These are phyloP conservation scores for Spisula solida DNA, from an alignment of 2,888 invertebrate genomes.

Conservation along the genomic window DNA sequence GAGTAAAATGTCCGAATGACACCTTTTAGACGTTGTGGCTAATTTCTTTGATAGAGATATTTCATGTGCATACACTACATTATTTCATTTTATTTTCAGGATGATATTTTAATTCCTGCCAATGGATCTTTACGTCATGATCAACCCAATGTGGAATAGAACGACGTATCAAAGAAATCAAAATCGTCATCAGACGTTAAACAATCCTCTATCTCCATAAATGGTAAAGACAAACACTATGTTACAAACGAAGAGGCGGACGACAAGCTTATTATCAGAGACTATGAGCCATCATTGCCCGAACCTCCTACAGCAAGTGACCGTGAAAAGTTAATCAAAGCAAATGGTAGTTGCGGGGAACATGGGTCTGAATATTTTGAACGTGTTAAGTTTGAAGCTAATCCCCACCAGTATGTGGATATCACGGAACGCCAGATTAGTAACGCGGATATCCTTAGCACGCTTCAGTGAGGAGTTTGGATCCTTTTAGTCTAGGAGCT, in stretches of 20 bases:
- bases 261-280: neutral
- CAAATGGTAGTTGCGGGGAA: neutral
- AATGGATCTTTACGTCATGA: constrained; percentile 38
- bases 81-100: constrained; percentile 16
- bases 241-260: neutral
- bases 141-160: constrained; percentile 39
- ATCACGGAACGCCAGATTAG: neutral
- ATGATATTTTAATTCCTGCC: constrained; percentile 39
- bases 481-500: neutral
- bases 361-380: constrained; percentile 20
- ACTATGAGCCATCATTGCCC: neutral
- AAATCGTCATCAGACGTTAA: neutral
- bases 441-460: neutral
- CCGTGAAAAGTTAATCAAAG: constrained; percentile 32
- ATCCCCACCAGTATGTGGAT: neutral
- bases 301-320: constrained; percentile 27
- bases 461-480: neutral
- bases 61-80: too few species aligned
- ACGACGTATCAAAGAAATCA: constrained; percentile 34
- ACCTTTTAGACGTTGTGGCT: too few species aligned
- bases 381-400: neutral
- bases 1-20: too few species aligned
- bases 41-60: too few species aligned
- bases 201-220: neutral
- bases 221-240: constrained; percentile 14